Conservation (phyloP, 2,797 vertebrate species). For the Chelon labrosus region DNA sequence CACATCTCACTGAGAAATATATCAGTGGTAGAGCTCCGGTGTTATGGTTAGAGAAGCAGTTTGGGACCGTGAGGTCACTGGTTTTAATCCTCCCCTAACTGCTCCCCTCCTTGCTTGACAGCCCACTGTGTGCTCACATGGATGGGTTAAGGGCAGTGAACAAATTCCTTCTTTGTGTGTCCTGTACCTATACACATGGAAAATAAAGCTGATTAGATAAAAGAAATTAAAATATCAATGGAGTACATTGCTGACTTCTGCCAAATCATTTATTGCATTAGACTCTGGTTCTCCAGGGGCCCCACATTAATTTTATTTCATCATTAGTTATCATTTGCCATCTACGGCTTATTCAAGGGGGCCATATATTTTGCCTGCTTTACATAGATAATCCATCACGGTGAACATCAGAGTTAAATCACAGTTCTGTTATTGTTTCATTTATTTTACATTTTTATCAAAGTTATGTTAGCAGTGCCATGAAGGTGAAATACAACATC, state of each 20-base stretch:
- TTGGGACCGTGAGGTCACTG: too few species aligned
- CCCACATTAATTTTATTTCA: conserved; percentile 10
- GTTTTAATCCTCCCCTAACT: too few species aligned
- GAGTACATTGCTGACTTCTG: conserved; percentile 1
- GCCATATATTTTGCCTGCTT: conserved; percentile 19
- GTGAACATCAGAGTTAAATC: conserved; percentile 33
- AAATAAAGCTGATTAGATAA: too few species aligned
- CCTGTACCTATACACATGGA: too few species aligned
- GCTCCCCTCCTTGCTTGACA: too few species aligned
- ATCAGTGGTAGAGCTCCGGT: too few species aligned
- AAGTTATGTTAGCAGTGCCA: background rate
- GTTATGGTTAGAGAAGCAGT: too few species aligned
- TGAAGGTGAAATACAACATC: too few species aligned
- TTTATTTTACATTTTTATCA: background rate
- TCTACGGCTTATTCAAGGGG: conserved; percentile 15
- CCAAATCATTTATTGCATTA: conserved; percentile 1
- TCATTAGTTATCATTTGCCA: conserved; percentile 11
- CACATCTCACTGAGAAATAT: background rate
- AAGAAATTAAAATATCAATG: background rate
- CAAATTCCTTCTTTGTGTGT: too few species aligned
- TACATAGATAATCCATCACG: conserved; percentile 24
- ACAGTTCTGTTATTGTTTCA: conserved; percentile 15
- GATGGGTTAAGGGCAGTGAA: too few species aligned
- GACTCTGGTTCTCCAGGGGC: background rate
- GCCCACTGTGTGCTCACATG: too few species aligned